These are phyloP conservation scores for Lynx canadensis DNA, from an alignment of 2,113 vertebrate species.

Conservation along the genomic window DNA sequence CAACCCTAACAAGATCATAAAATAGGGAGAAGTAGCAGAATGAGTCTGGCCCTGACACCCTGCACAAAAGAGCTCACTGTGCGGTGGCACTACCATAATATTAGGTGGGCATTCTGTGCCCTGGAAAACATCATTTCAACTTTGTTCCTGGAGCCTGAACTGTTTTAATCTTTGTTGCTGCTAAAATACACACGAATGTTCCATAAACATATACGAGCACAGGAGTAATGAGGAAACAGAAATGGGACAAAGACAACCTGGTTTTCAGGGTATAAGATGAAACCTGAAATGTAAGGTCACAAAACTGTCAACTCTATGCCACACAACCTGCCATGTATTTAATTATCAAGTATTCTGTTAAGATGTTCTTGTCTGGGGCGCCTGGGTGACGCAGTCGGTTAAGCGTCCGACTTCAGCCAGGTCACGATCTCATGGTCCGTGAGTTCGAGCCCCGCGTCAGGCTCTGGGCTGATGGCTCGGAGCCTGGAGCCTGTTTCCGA, in stretches of 20 bases:
- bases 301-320: background rate
- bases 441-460: no score
- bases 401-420: no score
- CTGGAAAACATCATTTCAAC: background rate
- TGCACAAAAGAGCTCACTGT: background rate
- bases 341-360: background rate
- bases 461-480: no score
- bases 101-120: background rate
- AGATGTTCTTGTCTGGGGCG: background rate
- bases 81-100: fast-evolving
- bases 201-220: background rate
- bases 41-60: background rate
- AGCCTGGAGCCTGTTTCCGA: no score
- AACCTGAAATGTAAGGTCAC: background rate
- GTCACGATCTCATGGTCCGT: no score
- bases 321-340: fast-evolving
- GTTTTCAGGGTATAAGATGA: background rate
- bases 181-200: background rate
- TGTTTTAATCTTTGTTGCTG: background rate
- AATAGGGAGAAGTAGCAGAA: background rate
- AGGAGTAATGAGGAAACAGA: background rate
- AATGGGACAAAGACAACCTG: background rate
- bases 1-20: background rate
- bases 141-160: background rate
- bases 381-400: no score